Conservation (phyloP, 2,888 invertebrate genomes). For the Heteromurus nitidus region DNA sequence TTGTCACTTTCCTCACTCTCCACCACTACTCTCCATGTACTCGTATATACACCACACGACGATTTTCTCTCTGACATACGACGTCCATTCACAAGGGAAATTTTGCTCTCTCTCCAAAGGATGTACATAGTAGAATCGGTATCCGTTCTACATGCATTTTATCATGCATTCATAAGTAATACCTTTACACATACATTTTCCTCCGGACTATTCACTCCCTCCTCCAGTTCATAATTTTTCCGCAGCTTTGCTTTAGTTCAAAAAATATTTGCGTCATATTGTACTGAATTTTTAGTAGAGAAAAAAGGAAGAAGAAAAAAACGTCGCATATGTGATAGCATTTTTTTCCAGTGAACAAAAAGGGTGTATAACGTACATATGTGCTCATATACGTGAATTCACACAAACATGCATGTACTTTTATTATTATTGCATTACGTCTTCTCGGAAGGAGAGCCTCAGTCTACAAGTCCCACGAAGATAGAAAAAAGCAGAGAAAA, state of each 20-base stretch:
- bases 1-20: constrained; percentile 43
- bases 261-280: constrained; percentile 58
- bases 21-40: constrained; percentile 12
- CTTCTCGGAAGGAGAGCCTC: constrained; percentile 30
- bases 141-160: constrained; percentile 22
- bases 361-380: background rate
- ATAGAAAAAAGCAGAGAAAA: constrained; percentile 9
- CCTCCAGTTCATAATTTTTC: constrained; percentile 55
- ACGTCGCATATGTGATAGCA: constrained; percentile 30
- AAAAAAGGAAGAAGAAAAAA: constrained; percentile 35
- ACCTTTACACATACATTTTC: constrained; percentile 10
- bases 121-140: constrained; percentile 29
- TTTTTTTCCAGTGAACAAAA: constrained; percentile 12
- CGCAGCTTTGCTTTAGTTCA: constrained; percentile 23
- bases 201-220: constrained; percentile 13
- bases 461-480: constrained; percentile 42
- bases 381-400: constrained; percentile 20
- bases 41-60: background rate
- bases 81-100: constrained; percentile 58
- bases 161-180: background rate
- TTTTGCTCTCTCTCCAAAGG: constrained; percentile 24
- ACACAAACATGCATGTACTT: background rate
- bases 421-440: constrained; percentile 62
- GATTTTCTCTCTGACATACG: background rate
- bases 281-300: background rate